phyloP scores from a whole-genome alignment of 2,888 invertebrate genomes.

The Phaedon cochleariae region DNA sequence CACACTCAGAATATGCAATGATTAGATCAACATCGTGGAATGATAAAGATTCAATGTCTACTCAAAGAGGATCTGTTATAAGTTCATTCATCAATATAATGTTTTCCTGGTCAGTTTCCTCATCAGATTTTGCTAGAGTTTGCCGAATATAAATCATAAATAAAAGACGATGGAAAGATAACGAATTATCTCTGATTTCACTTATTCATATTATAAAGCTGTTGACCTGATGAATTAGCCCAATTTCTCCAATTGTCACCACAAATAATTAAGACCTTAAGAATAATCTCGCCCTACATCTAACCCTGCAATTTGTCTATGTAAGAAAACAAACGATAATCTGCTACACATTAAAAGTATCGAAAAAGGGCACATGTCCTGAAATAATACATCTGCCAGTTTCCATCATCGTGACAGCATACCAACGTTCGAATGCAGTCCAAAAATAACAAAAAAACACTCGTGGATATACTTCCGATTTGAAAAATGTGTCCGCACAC shows the following conservation, averaged over 20 bases:
- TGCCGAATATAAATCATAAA: not conserved
- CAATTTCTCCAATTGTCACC: slow-evolving; percentile 34
- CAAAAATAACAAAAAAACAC: slow-evolving; percentile 58
- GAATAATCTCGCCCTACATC: slow-evolving; percentile 14
- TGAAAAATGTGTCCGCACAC: slow-evolving; percentile 56
- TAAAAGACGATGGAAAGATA: not conserved
- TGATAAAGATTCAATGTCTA: too few species aligned
- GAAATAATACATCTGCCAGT: slow-evolving; percentile 62
- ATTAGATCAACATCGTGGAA: too few species aligned
- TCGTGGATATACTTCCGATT: slow-evolving; percentile 44
- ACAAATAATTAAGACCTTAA: slow-evolving; percentile 31
- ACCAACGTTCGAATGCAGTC: slow-evolving; percentile 49
- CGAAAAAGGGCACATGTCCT: slow-evolving; percentile 56
- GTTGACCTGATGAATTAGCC: slow-evolving; percentile 20
- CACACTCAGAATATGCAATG: too few species aligned
- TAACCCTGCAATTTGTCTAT: slow-evolving; percentile 20
- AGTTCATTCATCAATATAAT: too few species aligned
- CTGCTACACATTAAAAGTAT: slow-evolving; percentile 17
- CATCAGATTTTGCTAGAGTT: not conserved
- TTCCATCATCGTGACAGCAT: slow-evolving; percentile 60
- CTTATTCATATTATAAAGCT: not conserved
- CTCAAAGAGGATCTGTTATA: too few species aligned
- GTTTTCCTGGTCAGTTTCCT: too few species aligned
- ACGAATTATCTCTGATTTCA: not conserved
- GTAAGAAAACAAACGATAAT: slow-evolving; percentile 23